Evolutionary conservation across 2,113 vertebrate species (phyloP), one percentile per base, ranked within the genome.

Genomic region (Eretmochelys imbricata): DNA sequence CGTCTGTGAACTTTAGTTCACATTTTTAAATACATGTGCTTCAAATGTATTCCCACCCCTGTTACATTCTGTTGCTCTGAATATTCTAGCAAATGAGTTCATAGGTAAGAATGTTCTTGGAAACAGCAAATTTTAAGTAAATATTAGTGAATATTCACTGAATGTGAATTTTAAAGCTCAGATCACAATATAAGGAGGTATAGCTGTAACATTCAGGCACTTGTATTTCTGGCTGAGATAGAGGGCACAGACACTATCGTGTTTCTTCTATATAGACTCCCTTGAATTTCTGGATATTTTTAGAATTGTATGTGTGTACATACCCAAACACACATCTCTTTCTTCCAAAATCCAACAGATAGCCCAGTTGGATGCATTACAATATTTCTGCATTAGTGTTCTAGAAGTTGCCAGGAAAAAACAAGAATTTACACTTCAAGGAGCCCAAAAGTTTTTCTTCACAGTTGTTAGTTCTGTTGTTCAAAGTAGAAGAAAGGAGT

Each of bases 381-480:
- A 88, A 42, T 91, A 94, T 83, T 89, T 76, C 91, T 96, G 89
- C 92, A 75, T 95, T 96, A 86, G 93, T 0, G 0, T 96, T 89
- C 87, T 57, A 87, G 85, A 75, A 88, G 69, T 69, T 96, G 96
- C 96, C 95, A 97, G 97, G 25, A 93, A 78, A 94, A 95, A 95
- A 94, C 92, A 96, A 95, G 82, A n/a, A 53, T 95, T 94, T 95
- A 91, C 91, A 92, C 89, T 88, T 84, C 84, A 96, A 88, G 65
- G 95, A 94, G 89, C 80, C 95, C 3, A 59, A 90, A 90, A 94
- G 62, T 87, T 93, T 95, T 96, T 96, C 69, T 90, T 95, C 93
- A 95, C 91, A 84, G 95, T 93, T 90, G 88, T 0, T 0, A 96
- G 87, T 89, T 78, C 90, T 94, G 76, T 8, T 94, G 93, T 91